A percentile compares a stretch with the other conserved stretches of the same genome.
Evolutionary conservation across 2,797 vertebrate genomes (phyloP).

Genomic region (Limosa lapponica): DNA sequence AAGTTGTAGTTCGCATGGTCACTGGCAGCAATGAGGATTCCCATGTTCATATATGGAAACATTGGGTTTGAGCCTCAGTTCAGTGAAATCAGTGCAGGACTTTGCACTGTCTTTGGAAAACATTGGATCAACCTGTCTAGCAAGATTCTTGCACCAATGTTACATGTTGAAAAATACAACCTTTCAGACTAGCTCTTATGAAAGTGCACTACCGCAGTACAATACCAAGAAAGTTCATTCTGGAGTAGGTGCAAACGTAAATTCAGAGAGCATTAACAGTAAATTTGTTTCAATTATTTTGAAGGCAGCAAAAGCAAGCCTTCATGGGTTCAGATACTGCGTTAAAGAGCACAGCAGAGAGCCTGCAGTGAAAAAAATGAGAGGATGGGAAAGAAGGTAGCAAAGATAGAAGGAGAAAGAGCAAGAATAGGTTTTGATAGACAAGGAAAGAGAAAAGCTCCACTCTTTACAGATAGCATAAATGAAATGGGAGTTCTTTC

Average conservation of each 20-base stretch:
- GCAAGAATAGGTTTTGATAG: neutral
- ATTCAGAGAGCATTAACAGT: neutral
- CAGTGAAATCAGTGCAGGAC: neutral
- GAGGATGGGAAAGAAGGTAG: neutral
- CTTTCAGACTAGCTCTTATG: neutral
- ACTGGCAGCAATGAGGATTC: neutral
- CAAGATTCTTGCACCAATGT: neutral
- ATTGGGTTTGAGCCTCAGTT: neutral
- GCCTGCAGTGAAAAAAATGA: neutral
- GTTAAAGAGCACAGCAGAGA: neutral
- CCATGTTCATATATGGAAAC: neutral
- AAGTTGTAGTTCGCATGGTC: neutral
- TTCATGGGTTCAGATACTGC: neutral
- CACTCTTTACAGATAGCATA: neutral
- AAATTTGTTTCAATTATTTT: neutral
- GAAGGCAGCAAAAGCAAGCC: neutral
- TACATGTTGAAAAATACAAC: neutral
- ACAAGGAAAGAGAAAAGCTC: neutral
- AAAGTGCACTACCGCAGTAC: neutral
- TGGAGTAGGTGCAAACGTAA: neutral
- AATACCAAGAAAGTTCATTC: neutral
- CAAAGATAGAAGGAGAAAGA: neutral
- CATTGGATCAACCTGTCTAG: neutral
- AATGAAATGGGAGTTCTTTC: neutral
- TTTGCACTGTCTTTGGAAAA: neutral